Evolutionary conservation across 2,888 invertebrate species (phyloP).

Genomic region (Amphipoea lucens): DNA sequence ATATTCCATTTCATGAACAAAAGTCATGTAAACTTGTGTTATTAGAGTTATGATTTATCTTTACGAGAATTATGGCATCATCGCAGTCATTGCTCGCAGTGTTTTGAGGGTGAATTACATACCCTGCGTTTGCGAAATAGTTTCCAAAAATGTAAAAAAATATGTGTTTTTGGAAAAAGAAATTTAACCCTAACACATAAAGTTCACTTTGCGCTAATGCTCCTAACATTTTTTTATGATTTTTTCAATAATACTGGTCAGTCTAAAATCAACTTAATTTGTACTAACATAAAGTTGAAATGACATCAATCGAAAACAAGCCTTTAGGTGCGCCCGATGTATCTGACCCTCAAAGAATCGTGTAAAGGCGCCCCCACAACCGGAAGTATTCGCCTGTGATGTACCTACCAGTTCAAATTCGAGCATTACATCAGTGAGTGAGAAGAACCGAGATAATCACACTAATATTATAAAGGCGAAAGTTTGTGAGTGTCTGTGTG

Average conservation of each 20-base stretch:
- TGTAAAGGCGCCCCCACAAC: neutral
- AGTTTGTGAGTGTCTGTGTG: too few relatives aligned
- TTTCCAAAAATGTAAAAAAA: too few relatives aligned
- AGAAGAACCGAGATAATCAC: neutral
- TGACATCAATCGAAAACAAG: neutral
- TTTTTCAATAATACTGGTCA: neutral
- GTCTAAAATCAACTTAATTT: neutral
- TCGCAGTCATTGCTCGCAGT: neutral
- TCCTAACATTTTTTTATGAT: too few relatives aligned
- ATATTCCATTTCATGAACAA: too few relatives aligned
- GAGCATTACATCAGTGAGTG: neutral
- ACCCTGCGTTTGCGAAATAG: too few relatives aligned
- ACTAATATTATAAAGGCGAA: too few relatives aligned
- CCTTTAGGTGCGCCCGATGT: neutral
- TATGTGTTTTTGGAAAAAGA: too few relatives aligned
- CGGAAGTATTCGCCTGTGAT: neutral
- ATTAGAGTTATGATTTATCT: neutral
- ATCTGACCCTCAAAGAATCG: neutral
- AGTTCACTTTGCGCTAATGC: too few relatives aligned
- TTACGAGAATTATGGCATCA: conserved; percentile 5
- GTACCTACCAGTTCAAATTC: neutral
- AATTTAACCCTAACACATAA: too few relatives aligned
- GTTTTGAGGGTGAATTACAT: neutral
- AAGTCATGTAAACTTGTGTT: too few relatives aligned
- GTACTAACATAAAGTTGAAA: neutral